These are phyloP conservation scores for Cydia fagiglandana DNA, from an alignment of 1,140 invertebrate species.

Conservation along the genomic window DNA sequence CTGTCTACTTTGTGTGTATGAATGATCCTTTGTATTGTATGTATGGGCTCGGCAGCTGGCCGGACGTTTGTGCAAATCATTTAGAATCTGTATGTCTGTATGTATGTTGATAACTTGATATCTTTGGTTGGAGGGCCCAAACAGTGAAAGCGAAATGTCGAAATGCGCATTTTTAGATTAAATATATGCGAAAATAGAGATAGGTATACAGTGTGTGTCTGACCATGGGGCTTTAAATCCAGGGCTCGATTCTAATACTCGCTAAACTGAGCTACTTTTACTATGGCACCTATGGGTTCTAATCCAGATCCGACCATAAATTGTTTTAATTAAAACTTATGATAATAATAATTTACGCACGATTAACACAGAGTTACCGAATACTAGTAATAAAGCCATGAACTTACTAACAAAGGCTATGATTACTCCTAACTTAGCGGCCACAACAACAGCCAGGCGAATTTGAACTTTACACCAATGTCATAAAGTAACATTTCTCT, in stretches of 20 bases:
- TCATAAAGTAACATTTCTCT: neutral
- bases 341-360: neutral
- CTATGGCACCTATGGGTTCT: too few species aligned
- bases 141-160: too few species aligned
- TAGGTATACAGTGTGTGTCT: too few species aligned
- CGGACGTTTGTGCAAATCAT: constrained; percentile 7
- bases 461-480: neutral
- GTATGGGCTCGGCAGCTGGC: constrained; percentile 16
- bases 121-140: too few species aligned
- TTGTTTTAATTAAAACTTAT: neutral
- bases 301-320: too few species aligned
- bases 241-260: too few species aligned
- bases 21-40: neutral
- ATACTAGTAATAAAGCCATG: constrained; percentile 3
- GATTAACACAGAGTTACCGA: neutral
- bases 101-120: neutral
- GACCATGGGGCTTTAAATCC: too few species aligned
- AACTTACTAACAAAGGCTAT: constrained; percentile 1
- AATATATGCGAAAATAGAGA: too few species aligned
- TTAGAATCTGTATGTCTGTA: neutral
- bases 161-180: too few species aligned
- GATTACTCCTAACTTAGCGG: neutral
- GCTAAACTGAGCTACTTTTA: too few species aligned
- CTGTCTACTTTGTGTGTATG: neutral
- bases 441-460: neutral